phyloP scores from a whole-genome alignment of 2,113 vertebrate species.

The Megatriorchis doriae region DNA sequence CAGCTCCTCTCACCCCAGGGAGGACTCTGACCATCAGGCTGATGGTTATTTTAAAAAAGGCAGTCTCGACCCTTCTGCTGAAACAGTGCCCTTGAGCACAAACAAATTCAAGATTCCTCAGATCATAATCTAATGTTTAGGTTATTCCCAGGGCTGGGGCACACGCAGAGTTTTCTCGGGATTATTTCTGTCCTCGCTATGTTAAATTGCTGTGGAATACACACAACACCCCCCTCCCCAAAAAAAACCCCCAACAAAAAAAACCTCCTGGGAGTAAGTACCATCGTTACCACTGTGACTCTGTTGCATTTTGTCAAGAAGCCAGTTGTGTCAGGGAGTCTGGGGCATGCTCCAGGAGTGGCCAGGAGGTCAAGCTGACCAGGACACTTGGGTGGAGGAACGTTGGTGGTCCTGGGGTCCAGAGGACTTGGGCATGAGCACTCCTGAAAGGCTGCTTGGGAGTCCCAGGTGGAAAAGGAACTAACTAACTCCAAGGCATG shows the following conservation, averaged over 20 bases:
- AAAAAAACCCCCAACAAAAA: not conserved
- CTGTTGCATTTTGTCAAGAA: not conserved
- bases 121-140: conserved; percentile 48
- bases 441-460: not conserved
- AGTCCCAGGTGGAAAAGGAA: not conserved
- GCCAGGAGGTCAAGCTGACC: not conserved
- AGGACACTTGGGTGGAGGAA: not conserved
- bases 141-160: conserved; percentile 31
- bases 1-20: conserved; percentile 11
- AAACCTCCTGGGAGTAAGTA: not conserved
- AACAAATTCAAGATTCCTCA: conserved; percentile 42
- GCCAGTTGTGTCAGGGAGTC: not conserved
- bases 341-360: not conserved
- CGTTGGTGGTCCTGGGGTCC: not conserved
- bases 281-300: not conserved
- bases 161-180: not conserved
- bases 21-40: conserved; percentile 30
- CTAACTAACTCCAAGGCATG: not conserved
- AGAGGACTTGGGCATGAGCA: not conserved
- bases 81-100: conserved; percentile 56
- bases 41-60: conserved; percentile 37
- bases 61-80: conserved; percentile 39
- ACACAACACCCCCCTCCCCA: not conserved
- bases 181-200: not conserved
- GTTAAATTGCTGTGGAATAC: not conserved